These are phyloP conservation scores for Pseudoatta argentina DNA, from an alignment of 1,140 invertebrate genomes.

Conservation along the genomic window DNA sequence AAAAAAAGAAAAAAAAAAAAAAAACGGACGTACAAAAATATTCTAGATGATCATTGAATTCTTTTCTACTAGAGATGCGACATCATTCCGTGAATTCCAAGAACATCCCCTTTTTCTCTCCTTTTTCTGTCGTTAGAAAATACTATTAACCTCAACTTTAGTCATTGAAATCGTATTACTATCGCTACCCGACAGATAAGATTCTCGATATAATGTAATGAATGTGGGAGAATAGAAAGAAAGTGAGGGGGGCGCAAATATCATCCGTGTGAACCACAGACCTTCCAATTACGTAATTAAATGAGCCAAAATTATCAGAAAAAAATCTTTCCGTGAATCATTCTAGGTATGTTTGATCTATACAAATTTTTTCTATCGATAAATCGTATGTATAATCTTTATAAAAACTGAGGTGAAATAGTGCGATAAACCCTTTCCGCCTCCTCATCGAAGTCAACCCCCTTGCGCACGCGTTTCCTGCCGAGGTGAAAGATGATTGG, in stretches of 20 bases:
- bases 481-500: constrained; percentile 54
- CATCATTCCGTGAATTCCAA: constrained; percentile 44
- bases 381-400: neutral
- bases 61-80: neutral
- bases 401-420: neutral
- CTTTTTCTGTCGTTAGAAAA: constrained; percentile 1
- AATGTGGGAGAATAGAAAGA: constrained; percentile 78
- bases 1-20: constrained; percentile 31
- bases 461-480: constrained; percentile 32
- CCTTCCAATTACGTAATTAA: constrained; percentile 57
- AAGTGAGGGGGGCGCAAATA: constrained; percentile 53
- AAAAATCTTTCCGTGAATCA: constrained; percentile 22
- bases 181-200: constrained; percentile 76
- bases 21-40: constrained; percentile 10
- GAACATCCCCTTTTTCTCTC: constrained; percentile 6
- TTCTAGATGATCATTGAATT: constrained; percentile 13
- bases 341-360: neutral
- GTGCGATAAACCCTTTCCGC: neutral
- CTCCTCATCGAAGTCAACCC: constrained; percentile 18
- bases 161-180: constrained; percentile 62
- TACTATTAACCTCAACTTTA: constrained; percentile 27
- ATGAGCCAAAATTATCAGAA: neutral
- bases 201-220: constrained; percentile 71
- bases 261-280: constrained; percentile 65
- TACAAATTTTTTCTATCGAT: neutral